Percentiles rank a stretch among this genome's conserved stretches.
These are phyloP conservation scores for Melospiza melodia DNA, from an alignment of 2,113 vertebrate genomes.

Conservation along the genomic window DNA sequence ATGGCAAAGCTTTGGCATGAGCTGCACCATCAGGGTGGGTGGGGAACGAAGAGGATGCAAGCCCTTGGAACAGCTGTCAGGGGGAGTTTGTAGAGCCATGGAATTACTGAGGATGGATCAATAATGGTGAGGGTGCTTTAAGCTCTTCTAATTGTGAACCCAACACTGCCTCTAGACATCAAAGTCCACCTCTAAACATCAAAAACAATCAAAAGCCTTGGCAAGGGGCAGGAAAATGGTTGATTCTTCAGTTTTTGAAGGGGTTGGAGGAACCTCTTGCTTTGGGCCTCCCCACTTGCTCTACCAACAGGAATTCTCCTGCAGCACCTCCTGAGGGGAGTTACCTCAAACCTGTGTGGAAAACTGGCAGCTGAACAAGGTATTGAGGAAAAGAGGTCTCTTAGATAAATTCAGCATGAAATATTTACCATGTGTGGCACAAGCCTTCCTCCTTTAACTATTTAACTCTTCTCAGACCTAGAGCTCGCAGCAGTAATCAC, in stretches of 20 bases:
- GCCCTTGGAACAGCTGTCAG: not conserved
- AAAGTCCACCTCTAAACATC: not conserved
- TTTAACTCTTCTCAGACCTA: not conserved
- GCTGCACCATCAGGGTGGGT: fast-evolving
- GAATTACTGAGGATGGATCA: not conserved
- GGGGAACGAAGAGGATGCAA: not conserved
- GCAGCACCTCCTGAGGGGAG: not conserved
- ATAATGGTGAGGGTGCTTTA: not conserved
- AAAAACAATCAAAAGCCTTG: not conserved
- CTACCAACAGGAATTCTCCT: not conserved
- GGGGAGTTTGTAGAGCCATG: not conserved
- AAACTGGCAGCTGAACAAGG: not conserved
- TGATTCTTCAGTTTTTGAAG: not conserved
- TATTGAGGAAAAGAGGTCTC: not conserved
- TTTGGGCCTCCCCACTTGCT: not conserved
- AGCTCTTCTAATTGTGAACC: not conserved
- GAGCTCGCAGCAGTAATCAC: not conserved
- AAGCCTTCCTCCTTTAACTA: not conserved
- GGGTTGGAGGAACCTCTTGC: not conserved
- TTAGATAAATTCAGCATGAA: not conserved
- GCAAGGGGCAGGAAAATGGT: not conserved
- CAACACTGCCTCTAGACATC: not conserved
- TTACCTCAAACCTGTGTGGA: not conserved
- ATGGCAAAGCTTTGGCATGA: not conserved
- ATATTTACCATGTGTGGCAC: not conserved